Conservation (phyloP, 2,888 invertebrate genomes). For the Amaurobius ferox region DNA sequence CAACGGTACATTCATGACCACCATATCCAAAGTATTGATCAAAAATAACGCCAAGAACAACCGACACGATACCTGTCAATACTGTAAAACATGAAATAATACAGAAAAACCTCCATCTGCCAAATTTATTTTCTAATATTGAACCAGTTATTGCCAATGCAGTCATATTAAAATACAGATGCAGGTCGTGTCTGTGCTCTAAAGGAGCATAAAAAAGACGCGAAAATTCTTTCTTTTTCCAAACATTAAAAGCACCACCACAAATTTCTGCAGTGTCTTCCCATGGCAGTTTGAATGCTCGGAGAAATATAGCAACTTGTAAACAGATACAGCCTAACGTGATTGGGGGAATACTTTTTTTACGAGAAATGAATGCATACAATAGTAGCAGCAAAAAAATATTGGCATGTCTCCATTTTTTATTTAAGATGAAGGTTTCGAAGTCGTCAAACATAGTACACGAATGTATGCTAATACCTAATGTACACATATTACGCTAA, state of each 20-base stretch:
- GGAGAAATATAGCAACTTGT: constrained; percentile 80
- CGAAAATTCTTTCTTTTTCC: constrained; percentile 79
- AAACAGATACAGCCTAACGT: constrained; percentile 79
- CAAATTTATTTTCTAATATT: constrained; percentile 80
- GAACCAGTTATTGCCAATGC: constrained; percentile 82
- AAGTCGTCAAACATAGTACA: no score
- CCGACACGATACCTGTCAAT: constrained; percentile 80
- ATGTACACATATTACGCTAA: no score
- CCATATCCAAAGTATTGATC: constrained; percentile 78
- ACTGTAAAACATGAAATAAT: constrained; percentile 80
- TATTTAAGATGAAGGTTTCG: constrained; percentile 17
- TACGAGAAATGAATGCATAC: constrained; percentile 72
- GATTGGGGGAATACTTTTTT: constrained; percentile 80
- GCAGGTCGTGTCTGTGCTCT: constrained; percentile 83
- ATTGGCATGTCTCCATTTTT: constrained; percentile 44
- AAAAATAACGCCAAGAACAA: constrained; percentile 79
- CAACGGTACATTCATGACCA: constrained; percentile 81
- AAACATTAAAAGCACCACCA: constrained; percentile 80
- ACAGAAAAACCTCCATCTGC: constrained; percentile 80
- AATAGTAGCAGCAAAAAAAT: constrained; percentile 62
- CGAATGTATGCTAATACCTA: no score
- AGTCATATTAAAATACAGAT: constrained; percentile 83
- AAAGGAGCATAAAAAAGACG: constrained; percentile 80
- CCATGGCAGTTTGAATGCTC: constrained; percentile 80
- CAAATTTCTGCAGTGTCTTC: constrained; percentile 79